Conservation (phyloP, 2,888 invertebrate genomes). For the Unio delphinus region DNA sequence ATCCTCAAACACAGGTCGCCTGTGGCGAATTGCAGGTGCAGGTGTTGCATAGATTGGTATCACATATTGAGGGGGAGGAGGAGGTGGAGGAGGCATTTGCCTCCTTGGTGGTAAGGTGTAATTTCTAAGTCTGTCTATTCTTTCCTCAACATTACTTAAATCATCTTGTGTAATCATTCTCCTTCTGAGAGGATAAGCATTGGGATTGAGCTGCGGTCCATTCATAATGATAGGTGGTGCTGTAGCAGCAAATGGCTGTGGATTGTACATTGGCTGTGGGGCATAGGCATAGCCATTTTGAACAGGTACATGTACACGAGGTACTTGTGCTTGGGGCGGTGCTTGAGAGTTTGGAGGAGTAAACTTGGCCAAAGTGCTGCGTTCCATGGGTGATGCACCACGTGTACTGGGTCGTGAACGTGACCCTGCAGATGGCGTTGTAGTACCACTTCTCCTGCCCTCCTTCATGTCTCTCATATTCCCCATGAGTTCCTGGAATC, state of each 20-base stretch:
- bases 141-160: constrained; percentile 51
- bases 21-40: constrained; percentile 38
- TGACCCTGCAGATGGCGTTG: constrained; percentile 28
- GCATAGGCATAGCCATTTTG: constrained; percentile 30
- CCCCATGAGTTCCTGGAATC: constrained; percentile 52
- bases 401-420: constrained; percentile 38
- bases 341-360: constrained; percentile 47
- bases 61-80: constrained; percentile 42
- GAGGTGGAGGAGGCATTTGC: constrained; percentile 42
- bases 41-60: constrained; percentile 44
- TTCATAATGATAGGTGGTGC: constrained; percentile 32
- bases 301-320: constrained; percentile 17
- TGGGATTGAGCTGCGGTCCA: constrained; percentile 15
- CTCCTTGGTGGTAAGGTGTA: constrained; percentile 51
- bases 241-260: constrained; percentile 27
- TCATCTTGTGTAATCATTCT: constrained; percentile 57
- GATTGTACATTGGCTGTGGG: constrained; percentile 7
- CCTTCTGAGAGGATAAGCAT: constrained; percentile 16
- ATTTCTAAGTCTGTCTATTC: constrained; percentile 54
- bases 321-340: constrained; percentile 6
- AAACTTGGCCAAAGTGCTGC: constrained; percentile 39
- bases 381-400: constrained; percentile 31
- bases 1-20: constrained; percentile 46
- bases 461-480: constrained; percentile 51
- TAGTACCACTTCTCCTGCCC: constrained; percentile 25